Conservation (phyloP, 2,888 invertebrate genomes). For the Ryuthela nishihirai region DNA sequence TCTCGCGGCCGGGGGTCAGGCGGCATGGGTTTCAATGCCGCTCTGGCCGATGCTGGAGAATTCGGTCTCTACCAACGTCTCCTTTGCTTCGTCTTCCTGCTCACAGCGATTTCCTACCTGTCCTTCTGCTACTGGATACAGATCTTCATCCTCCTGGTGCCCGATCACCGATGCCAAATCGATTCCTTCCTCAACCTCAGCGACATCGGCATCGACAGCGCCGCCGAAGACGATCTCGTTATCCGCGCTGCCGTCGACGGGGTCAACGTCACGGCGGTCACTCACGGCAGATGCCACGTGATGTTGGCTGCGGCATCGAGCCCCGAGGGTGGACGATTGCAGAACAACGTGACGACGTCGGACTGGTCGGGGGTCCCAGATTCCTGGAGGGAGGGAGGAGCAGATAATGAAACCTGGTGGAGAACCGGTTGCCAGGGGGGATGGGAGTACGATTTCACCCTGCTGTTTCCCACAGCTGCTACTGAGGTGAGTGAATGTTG, state of each 20-base stretch:
- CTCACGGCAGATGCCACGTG: background rate
- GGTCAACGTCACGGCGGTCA: constrained; percentile 1
- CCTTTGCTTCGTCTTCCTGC: constrained; percentile 26
- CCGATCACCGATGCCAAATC: constrained; percentile 18
- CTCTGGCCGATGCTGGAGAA: constrained; percentile 27
- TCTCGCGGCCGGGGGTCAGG: too few species aligned
- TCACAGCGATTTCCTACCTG: constrained; percentile 21
- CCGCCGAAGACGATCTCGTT: background rate
- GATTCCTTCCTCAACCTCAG: too few species aligned
- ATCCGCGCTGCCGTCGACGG: background rate
- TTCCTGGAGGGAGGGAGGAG: background rate
- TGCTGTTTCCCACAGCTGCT: constrained; percentile 25
- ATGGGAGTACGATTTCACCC: constrained; percentile 31
- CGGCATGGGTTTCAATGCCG: constrained; percentile 34
- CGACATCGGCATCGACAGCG: background rate
- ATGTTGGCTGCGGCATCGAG: too few species aligned
- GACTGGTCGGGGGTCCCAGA: background rate
- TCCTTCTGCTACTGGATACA: constrained; percentile 31
- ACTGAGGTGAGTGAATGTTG: constrained; percentile 17
- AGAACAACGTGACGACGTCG: too few species aligned
- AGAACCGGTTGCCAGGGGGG: constrained; percentile 13
- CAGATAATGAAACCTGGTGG: background rate
- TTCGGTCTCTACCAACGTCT: constrained; percentile 34
- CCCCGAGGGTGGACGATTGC: too few species aligned
- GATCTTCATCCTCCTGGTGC: constrained; percentile 29